Percentiles rank a stretch among this genome's conserved stretches.
These are phyloP conservation scores for Corythaeola cristata DNA, from an alignment of 2,113 vertebrate genomes.

Conservation along the genomic window DNA sequence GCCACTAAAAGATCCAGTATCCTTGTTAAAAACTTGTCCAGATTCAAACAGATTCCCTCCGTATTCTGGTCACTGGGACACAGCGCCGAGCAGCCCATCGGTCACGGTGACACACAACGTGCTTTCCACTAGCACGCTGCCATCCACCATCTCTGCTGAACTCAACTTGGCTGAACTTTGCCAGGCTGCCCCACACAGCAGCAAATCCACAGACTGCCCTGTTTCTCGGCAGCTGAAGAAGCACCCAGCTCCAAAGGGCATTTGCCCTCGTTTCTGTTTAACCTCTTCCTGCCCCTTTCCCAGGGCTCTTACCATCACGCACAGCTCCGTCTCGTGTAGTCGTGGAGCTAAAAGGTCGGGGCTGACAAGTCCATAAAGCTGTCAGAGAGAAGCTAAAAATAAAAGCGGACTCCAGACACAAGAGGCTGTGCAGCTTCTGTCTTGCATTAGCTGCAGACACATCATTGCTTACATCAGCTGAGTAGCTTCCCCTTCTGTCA, in stretches of 20 bases:
- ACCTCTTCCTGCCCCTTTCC: neutral
- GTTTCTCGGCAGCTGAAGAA: neutral
- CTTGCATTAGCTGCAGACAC: neutral
- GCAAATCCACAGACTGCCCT: neutral
- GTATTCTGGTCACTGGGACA: too few relatives aligned
- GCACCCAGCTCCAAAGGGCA: neutral
- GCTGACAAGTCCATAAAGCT: neutral
- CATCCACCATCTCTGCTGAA: neutral
- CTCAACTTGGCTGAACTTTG: too few relatives aligned
- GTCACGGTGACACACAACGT: too few relatives aligned
- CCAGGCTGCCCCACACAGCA: neutral
- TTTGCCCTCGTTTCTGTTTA: neutral
- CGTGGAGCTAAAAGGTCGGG: neutral
- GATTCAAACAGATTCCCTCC: neutral
- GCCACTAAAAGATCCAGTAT: neutral
- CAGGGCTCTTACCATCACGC: neutral
- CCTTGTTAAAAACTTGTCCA: neutral
- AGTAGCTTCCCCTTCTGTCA: neutral
- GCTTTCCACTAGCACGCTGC: neutral
- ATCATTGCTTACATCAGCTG: neutral
- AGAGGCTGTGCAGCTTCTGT: neutral
- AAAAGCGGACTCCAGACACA: neutral
- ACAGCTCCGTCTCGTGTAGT: neutral
- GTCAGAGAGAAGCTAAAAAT: neutral
- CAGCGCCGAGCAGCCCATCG: rapidly evolving